Base-by-base conservation (phyloP, 2,113 vertebrate species). In the Centropristis striata region DNA sequence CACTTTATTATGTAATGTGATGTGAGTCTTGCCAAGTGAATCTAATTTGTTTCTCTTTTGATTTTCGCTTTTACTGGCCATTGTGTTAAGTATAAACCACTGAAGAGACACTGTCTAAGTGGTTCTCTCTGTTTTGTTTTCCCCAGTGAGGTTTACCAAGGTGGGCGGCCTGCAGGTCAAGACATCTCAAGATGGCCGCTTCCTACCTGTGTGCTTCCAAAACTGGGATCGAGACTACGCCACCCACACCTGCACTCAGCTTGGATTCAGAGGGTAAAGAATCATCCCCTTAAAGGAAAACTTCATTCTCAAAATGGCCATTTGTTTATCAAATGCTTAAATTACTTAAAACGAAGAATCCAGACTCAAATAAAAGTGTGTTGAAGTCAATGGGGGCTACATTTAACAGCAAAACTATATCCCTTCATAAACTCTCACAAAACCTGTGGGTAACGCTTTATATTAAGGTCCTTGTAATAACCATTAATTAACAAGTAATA, bases 231-330 rank as follows among this genome's bases (percentile, higher is more conserved):
- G 70, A 21, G 61, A 2, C 50, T 55, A 68, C 0, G 81, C 93
- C 5, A 65, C 92, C 51, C 65, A 73, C 28, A 89, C 90, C 53
- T 95, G 95, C 21, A 11, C 66, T 50, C 90, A 73, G 65, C 82
- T 95, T 1, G 95, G 94, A 67, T 93, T 94, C 69, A 85, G 66
- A 85, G 36, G 41, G 93, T 95, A 89, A 89, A 18, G 0, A 32
- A 32, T 32, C 32, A 32, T 32, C 32, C 32, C 32, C 32, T 6
- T n/a, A n/a, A n/a, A n/a, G n/a, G n/a, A n/a, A n/a, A n/a, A n/a
- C n/a, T n/a, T n/a, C n/a, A n/a, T n/a, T n/a, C n/a, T n/a, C n/a
- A n/a, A n/a, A n/a, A n/a, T n/a, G n/a, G n/a, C n/a, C n/a, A n/a
- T n/a, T n/a, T n/a, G n/a, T n/a, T n/a, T n/a, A n/a, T n/a, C n/a